These are phyloP conservation scores for Phyllotreta striolata DNA, from an alignment of 2,888 invertebrate genomes.

Conservation along the genomic window DNA sequence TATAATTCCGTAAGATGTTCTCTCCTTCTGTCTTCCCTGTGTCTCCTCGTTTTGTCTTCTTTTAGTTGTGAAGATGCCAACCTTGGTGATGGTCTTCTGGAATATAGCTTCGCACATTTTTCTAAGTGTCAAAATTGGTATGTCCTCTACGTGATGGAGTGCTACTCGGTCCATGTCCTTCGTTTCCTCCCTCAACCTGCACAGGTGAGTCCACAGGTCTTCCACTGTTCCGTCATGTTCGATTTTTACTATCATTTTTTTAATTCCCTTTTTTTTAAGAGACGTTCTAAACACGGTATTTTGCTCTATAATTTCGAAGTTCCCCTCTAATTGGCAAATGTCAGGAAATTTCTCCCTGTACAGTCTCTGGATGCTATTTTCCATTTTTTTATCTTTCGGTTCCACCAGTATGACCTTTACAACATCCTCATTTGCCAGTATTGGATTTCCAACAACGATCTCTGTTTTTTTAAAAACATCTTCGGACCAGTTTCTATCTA, in stretches of 20 bases:
- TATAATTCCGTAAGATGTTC: neutral
- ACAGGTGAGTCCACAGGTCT: neutral
- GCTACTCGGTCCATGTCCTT: neutral
- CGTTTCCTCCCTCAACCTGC: neutral
- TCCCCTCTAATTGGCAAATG: conserved; percentile 1
- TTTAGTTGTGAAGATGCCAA: neutral
- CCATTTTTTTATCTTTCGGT: conserved; percentile 27
- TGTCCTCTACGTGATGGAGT: neutral
- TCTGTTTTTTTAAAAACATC: conserved; percentile 4
- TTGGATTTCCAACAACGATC: conserved; percentile 10
- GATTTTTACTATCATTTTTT: conserved; percentile 9
- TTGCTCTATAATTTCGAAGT: conserved; percentile 8
- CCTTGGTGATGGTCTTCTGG: neutral
- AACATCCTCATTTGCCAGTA: neutral
- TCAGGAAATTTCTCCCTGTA: conserved; percentile 33
- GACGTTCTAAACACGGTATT: neutral
- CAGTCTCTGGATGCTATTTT: conserved; percentile 22
- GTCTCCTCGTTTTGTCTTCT: too few relatives aligned
- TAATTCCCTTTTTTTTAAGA: neutral
- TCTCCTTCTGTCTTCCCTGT: neutral
- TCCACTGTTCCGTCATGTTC: neutral
- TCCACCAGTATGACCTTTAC: conserved; percentile 32
- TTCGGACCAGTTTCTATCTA: neutral
- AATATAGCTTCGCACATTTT: conserved; percentile 6
- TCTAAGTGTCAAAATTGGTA: neutral